Base-by-base conservation (phyloP, 2,888 invertebrate species). In the Mythimna loreyi region DNA sequence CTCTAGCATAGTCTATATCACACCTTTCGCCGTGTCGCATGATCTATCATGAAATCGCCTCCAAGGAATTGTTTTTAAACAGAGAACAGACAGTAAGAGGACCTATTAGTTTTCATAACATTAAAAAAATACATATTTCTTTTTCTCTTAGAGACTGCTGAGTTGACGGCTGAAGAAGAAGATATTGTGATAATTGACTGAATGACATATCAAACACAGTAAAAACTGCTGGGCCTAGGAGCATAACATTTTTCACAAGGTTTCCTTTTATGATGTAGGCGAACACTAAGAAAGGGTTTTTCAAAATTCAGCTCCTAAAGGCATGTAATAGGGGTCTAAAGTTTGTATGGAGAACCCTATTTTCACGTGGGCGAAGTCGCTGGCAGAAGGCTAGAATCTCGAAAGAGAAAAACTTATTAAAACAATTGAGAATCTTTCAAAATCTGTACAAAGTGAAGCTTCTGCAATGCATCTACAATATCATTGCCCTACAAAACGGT, bases 401-500 rank as follows among this genome's bases (percentile, higher is more conserved):
- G 6, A 16, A 40, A 40, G 1, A 16, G 5, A 19, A 40, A 6
- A 3, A 40, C 1, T 16, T 16, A 50, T 28, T 28, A n/a, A 52
- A 33, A 13, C 11, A 13, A 21, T 11, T 23, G 11, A 21, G 13
- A 2, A 45, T 50, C 6, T 67, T 40, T 16, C 55, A 13, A 72
- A 61, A 43, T 8, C 19, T 28, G 13, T 62, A n/a, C 40, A 45
- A 56, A 68, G 0, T 75, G 9, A 33, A 57, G 30, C 76, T 83
- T 84, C 78, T 84, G 77, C 6, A 1, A 8, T 11, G 25, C 16
- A 7, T 16, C 13, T 30, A n/a, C 28, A 43, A 2, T 21, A 9
- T 13, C 11, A 19, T 60, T 81, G 84, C 78, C 85, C 85, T 81
- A 86, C 80, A 85, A 81, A 85, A 79, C 64, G 52, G 81, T 84